These are phyloP conservation scores for Dolichoris vasculosae DNA, from an alignment of 1,140 invertebrate species.

Conservation along the genomic window DNA sequence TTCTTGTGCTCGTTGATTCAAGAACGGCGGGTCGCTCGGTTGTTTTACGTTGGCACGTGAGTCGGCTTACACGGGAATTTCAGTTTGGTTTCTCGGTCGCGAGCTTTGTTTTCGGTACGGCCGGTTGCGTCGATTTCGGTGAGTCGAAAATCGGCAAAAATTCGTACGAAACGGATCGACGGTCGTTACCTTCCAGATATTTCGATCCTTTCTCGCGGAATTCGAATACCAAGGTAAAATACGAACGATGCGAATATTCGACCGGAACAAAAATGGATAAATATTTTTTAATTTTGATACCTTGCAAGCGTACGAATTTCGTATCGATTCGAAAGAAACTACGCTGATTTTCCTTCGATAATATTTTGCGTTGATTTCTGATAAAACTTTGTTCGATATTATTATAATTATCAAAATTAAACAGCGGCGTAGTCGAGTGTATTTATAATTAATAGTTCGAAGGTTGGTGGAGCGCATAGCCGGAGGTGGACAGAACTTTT, in stretches of 20 bases:
- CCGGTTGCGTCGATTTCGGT: not conserved
- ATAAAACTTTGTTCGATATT: not conserved
- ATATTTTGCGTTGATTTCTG: constrained; percentile 17
- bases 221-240: too few species aligned
- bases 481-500: constrained; percentile 52
- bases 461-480: constrained; percentile 18
- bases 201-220: too few species aligned
- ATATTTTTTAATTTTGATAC: too few species aligned
- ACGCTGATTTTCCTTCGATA: too few species aligned
- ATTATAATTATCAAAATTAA: constrained; percentile 46
- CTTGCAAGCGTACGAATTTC: too few species aligned
- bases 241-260: too few species aligned
- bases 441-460: constrained; percentile 52
- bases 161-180: too few species aligned
- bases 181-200: too few species aligned
- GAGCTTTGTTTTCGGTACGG: not conserved
- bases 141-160: too few species aligned
- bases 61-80: not conserved
- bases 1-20: constrained; percentile 34
- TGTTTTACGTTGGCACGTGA: not conserved
- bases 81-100: not conserved
- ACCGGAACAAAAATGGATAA: too few species aligned
- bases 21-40: not conserved
- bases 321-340: too few species aligned
- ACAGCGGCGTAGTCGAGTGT: constrained; percentile 17